A percentile compares a stretch with the other conserved stretches of the same genome.
Evolutionary conservation across 1,140 invertebrate genomes (phyloP).

Genomic region (Microplitis mediator): DNA sequence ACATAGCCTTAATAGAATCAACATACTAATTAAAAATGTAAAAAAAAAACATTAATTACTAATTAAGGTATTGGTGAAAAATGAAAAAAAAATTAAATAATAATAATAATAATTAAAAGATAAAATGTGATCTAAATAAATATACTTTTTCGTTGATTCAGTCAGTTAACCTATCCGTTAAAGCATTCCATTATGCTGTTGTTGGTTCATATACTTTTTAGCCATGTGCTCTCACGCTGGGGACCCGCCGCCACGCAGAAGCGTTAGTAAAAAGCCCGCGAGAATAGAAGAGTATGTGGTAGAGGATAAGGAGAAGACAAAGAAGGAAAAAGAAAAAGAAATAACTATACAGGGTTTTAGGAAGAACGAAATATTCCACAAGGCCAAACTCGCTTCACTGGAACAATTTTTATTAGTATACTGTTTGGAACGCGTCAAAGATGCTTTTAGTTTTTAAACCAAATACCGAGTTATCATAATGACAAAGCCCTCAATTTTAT

Average conservation of each 20-base stretch:
- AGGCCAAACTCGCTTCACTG: conserved; percentile 43
- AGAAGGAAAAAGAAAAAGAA: conserved; percentile 27
- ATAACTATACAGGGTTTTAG: not conserved
- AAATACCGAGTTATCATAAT: conserved; percentile 5
- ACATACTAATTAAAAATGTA: no score
- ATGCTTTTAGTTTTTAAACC: conserved; percentile 6
- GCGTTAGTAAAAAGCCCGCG: not conserved
- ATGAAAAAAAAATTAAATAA: not conserved
- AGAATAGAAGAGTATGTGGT: conserved; percentile 20
- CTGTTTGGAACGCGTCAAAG: not conserved
- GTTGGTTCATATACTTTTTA: conserved; percentile 47
- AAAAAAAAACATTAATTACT: not conserved
- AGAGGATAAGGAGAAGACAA: conserved; percentile 31
- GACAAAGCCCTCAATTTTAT: conserved; percentile 13
- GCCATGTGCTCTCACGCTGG: conserved; percentile 51
- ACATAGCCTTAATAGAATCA: no score
- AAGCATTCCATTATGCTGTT: conserved; percentile 57
- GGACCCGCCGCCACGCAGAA: conserved; percentile 37
- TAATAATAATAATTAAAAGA: conserved; percentile 3
- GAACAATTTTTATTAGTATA: conserved; percentile 8
- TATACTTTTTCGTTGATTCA: conserved; percentile 38
- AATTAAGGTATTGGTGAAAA: not conserved
- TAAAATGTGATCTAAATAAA: not conserved
- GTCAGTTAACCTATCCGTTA: conserved; percentile 60
- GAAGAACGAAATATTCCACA: conserved; percentile 47